phyloP scores from a whole-genome alignment of 2,113 vertebrate genomes.

The Carassius gibelio region DNA sequence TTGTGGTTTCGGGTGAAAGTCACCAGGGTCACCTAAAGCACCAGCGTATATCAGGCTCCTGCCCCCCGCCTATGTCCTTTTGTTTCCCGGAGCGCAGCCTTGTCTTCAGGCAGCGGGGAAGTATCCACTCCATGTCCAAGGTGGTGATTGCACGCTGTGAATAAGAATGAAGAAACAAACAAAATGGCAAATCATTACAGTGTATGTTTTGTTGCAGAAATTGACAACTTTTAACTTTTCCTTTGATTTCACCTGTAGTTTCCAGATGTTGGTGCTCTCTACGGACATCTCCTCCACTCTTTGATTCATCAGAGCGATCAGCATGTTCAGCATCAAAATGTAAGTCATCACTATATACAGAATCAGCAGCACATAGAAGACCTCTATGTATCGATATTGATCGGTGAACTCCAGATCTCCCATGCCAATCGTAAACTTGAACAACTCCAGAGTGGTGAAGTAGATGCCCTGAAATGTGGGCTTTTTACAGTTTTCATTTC shows the following conservation, averaged over 20 bases:
- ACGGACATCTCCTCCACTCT: constrained; percentile 86
- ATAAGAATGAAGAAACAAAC: neutral
- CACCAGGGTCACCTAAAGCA: constrained; percentile 85
- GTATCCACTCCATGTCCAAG: constrained; percentile 89
- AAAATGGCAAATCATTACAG: neutral
- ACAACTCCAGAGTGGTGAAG: constrained; percentile 89
- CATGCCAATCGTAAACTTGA: constrained; percentile 99
- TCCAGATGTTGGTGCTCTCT: constrained; percentile 94
- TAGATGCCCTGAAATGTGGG: constrained; percentile 80
- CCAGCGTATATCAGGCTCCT: constrained; percentile 81
- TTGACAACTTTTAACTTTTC: neutral
- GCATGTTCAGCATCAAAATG: constrained; percentile 98
- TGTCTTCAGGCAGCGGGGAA: constrained; percentile 77
- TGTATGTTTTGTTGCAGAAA: no score
- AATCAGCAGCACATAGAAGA: constrained; percentile 89
- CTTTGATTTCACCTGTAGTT: constrained; percentile 83
- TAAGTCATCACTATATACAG: constrained; percentile 95
- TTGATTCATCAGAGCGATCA: constrained; percentile 94
- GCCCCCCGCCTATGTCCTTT: constrained; percentile 79
- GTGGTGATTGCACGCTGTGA: constrained; percentile 90
- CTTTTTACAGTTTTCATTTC: constrained; percentile 44
- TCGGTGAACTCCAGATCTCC: constrained; percentile 94
- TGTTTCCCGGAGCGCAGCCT: constrained; percentile 85
- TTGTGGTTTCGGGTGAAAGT: neutral
- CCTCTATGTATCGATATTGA: constrained; percentile 81